Evolutionary conservation across 2,888 invertebrate species (phyloP), one percentile per base, ranked within the genome.

Genomic region (Chalcosyrphus nemorum): DNA sequence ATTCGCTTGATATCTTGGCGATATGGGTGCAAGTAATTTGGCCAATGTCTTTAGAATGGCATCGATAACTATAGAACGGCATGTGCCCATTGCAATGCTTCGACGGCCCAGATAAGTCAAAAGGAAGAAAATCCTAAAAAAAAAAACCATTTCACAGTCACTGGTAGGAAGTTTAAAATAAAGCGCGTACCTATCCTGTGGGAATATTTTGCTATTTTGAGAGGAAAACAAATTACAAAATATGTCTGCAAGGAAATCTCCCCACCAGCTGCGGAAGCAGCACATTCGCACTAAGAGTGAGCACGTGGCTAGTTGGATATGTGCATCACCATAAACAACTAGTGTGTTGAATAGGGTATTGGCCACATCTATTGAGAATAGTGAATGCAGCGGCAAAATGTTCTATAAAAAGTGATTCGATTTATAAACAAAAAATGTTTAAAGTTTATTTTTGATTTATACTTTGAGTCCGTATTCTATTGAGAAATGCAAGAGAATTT

Each of bases 101-200:
- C 96, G 96, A 88, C 97, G 95, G 71, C 96, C 96, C 92, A 98
- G 93, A 91, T 96, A 97, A 86, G 97, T 95, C 86, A 98, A 92
- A 78, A 98, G 92, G 86, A 97, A 95, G 89, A 98, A 96, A 81
- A 97, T 96, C 88, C 97, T 95, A 91, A 2, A 89, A 89, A 4
- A 86, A 19, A 56, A 45, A 57, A 43, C 32, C n/a, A 47, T 15
- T 15, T 11, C 15, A 63, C n/a, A n/a, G n/a, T n/a, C n/a, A 19
- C 19, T 21, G 19, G 7, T 38, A 13, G 19, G 1, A 17, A 19
- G 1, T 35, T 35, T 9, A 4, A 21, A 21, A 6, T 13, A 15
- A n/a, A 11, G 41, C 7, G 86, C 88, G 86, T 89, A 96, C 96
- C 97, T 95, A 92, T 98, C 97, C 88, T 97, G 95, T 11, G 97